These are phyloP conservation scores for Drosophila monieri DNA, from an alignment of 2,888 invertebrate species.

Conservation along the genomic window DNA sequence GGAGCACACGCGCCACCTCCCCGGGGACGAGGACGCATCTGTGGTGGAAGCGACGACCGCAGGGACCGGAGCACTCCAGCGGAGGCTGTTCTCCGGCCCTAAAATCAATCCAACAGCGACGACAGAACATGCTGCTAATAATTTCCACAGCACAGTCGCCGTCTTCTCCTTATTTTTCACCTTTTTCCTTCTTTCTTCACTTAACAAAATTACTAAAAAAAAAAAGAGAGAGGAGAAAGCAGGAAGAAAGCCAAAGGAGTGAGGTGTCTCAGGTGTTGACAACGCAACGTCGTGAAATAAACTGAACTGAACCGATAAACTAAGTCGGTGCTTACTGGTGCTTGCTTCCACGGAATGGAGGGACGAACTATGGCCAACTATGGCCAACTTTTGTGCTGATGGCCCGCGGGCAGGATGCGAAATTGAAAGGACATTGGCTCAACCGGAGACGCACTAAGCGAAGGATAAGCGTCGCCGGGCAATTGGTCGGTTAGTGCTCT, in stretches of 20 bases:
- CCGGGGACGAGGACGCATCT: constrained; percentile 79
- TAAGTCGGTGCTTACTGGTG: background rate
- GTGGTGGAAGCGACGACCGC: constrained; percentile 78
- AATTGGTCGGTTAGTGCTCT: constrained; percentile 2
- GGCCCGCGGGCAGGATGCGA: constrained; percentile 29
- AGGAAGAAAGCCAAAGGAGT: background rate
- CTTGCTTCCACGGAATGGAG: background rate
- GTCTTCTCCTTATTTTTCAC: background rate
- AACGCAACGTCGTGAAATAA: constrained; percentile 40
- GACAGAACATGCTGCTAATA: constrained; percentile 81
- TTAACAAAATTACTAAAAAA: constrained; percentile 65
- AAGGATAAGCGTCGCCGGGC: background rate
- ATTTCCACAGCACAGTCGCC: constrained; percentile 35
- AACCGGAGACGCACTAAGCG: background rate
- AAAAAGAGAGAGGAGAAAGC: background rate
- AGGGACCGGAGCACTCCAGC: constrained; percentile 81
- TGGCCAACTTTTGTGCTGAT: constrained; percentile 28
- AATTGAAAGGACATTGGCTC: constrained; percentile 15
- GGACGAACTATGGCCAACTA: constrained; percentile 11
- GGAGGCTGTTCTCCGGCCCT: constrained; percentile 60
- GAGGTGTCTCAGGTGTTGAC: constrained; percentile 64
- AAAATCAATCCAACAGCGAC: constrained; percentile 83
- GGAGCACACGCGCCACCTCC: constrained; percentile 62
- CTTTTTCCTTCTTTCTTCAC: constrained; percentile 35
- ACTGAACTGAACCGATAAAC: constrained; percentile 2